A percentile compares a stretch with the other conserved stretches of the same genome.
Evolutionary conservation across 2,113 vertebrate species (phyloP).

Genomic region (Rhagologus leucostigma): DNA sequence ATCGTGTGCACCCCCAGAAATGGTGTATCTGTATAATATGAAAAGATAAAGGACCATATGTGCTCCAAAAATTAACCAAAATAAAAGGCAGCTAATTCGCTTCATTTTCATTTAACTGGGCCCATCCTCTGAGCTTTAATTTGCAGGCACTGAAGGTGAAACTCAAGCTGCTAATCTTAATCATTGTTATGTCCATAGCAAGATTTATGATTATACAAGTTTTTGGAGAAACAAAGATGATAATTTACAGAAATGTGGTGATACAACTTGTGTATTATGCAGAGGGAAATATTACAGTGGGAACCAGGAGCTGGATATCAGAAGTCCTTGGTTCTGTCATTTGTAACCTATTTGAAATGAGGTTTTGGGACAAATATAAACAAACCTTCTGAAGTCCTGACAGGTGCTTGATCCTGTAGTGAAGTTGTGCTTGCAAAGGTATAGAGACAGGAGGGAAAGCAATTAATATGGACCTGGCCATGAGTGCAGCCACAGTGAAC

Average conservation of each 20-base stretch:
- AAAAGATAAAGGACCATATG: not conserved
- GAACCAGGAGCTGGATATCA: not conserved
- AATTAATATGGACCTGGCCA: not conserved
- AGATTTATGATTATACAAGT: not conserved
- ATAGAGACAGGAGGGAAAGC: not conserved
- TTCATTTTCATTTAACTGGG: slow-evolving; percentile 2
- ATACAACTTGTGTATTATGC: not conserved
- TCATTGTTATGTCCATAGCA: not conserved
- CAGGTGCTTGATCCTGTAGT: not conserved
- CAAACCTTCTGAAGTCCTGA: not conserved
- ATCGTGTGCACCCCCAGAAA: not conserved
- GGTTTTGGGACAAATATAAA: not conserved
- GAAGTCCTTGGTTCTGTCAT: not conserved
- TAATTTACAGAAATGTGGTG: not conserved
- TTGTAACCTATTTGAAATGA: not conserved
- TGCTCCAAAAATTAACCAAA: slow-evolving; percentile 6
- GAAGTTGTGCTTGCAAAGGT: not conserved
- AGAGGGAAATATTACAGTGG: not conserved
- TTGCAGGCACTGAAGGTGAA: not conserved
- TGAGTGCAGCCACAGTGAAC: not conserved
- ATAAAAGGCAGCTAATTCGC: not conserved
- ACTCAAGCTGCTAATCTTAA: not conserved
- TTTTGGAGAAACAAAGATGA: not conserved
- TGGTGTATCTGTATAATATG: not conserved
- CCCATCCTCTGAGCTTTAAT: not conserved